Evolutionary conservation across 2,113 vertebrate genomes (phyloP).

Genomic region (Eudyptes chrysolophus): DNA sequence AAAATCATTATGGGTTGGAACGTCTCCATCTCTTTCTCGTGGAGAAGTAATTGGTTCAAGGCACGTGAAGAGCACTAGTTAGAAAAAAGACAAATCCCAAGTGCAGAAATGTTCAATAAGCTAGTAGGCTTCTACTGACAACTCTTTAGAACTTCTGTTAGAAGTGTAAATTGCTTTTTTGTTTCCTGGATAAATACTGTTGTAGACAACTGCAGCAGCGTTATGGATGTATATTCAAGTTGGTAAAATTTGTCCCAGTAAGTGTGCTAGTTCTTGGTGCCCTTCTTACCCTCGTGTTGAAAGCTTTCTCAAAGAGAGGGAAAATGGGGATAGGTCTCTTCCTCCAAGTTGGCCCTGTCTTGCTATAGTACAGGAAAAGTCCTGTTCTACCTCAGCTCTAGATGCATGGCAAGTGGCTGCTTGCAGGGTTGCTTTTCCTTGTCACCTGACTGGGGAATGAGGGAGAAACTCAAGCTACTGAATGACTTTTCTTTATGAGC

Average conservation of each 20-base stretch:
- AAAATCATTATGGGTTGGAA: background rate
- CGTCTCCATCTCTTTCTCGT: background rate
- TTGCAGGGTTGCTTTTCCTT: background rate
- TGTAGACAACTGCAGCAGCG: background rate
- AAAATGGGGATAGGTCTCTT: background rate
- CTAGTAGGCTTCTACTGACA: background rate
- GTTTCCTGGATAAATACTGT: background rate
- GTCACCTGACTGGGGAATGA: background rate
- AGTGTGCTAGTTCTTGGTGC: background rate
- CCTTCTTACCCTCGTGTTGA: background rate
- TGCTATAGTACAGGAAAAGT: background rate
- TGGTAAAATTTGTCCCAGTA: background rate
- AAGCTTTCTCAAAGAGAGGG: background rate
- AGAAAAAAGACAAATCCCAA: background rate
- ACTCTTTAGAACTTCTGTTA: background rate
- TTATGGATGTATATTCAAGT: background rate
- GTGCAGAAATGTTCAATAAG: background rate
- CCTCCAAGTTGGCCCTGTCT: background rate
- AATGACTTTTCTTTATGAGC: background rate
- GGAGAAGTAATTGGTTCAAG: background rate
- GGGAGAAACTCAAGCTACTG: background rate
- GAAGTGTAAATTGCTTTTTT: background rate
- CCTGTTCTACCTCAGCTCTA: background rate
- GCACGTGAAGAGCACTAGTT: background rate
- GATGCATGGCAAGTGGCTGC: background rate